Evolutionary conservation across 2,113 vertebrate species (phyloP).

Genomic region (Morone chrysops): DNA sequence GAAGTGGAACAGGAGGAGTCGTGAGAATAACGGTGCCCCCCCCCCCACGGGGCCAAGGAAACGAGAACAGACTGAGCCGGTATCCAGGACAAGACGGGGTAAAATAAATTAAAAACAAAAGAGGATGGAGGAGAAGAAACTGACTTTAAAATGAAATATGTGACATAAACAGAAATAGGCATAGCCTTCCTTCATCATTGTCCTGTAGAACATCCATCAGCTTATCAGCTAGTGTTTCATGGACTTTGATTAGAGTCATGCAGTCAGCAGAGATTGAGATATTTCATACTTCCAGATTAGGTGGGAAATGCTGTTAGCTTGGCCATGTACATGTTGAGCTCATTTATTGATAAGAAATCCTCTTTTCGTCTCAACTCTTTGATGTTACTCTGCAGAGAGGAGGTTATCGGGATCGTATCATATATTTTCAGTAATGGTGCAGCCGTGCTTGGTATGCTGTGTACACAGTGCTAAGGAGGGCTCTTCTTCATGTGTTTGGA

Average conservation of each 20-base stretch:
- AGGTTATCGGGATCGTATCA: neutral
- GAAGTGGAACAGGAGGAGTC: constrained; percentile 75
- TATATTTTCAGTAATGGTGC: neutral
- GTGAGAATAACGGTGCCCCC: constrained; percentile 46
- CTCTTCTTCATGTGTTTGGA: neutral
- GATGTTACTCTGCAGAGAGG: neutral
- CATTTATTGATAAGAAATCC: constrained; percentile 31
- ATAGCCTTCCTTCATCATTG: neutral
- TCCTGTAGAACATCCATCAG: neutral
- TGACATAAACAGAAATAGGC: neutral
- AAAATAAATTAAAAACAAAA: neutral
- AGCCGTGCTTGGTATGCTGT: neutral
- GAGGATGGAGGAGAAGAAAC: neutral
- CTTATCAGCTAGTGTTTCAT: neutral
- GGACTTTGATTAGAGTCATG: constrained; percentile 4
- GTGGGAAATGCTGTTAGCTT: neutral
- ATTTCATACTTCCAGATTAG: constrained; percentile 20
- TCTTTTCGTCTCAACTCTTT: neutral
- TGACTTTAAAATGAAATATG: neutral
- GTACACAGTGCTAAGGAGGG: neutral
- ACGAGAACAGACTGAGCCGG: constrained; percentile 49
- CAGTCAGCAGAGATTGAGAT: neutral
- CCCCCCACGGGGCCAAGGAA: constrained; percentile 49
- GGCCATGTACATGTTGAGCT: neutral
- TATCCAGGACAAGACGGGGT: constrained; percentile 72